These are phyloP conservation scores for Ibidorhyncha struthersii DNA, from an alignment of 2,113 vertebrate genomes.

Conservation along the genomic window DNA sequence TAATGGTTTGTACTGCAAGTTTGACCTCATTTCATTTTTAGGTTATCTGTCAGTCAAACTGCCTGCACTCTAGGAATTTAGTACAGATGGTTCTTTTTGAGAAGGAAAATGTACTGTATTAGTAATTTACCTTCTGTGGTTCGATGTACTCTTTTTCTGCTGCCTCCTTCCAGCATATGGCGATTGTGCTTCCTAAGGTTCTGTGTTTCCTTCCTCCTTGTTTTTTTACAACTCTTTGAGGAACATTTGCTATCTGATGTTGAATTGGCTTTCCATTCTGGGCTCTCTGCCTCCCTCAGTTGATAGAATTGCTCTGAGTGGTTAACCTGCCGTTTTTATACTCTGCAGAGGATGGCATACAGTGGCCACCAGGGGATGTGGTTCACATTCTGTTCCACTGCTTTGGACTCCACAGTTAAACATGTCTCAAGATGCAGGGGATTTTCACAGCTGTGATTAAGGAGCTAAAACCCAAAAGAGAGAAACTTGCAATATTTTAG, in stretches of 20 bases:
- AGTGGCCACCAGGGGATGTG: not conserved
- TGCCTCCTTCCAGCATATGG: not conserved
- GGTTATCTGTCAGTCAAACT: not conserved
- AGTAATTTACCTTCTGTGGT: not conserved
- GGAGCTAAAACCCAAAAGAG: not conserved
- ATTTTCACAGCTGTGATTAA: not conserved
- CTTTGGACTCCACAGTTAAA: not conserved
- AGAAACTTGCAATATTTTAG: not conserved
- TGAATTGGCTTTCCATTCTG: not conserved
- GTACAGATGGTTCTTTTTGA: not conserved
- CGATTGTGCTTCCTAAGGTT: not conserved
- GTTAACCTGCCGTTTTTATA: not conserved
- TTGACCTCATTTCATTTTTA: slow-evolving; percentile 1
- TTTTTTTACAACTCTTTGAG: not conserved
- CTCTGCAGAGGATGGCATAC: not conserved
- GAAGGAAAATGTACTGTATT: not conserved
- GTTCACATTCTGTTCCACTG: not conserved
- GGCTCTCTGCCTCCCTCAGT: not conserved
- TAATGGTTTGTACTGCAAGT: not conserved
- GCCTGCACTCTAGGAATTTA: not conserved
- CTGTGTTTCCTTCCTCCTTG: not conserved
- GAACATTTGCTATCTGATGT: not conserved
- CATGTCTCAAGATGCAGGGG: not conserved
- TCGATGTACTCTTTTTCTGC: not conserved
- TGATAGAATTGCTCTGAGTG: not conserved